phyloP scores from a whole-genome alignment of 2,888 invertebrate species.

The Microchrysa polita region DNA sequence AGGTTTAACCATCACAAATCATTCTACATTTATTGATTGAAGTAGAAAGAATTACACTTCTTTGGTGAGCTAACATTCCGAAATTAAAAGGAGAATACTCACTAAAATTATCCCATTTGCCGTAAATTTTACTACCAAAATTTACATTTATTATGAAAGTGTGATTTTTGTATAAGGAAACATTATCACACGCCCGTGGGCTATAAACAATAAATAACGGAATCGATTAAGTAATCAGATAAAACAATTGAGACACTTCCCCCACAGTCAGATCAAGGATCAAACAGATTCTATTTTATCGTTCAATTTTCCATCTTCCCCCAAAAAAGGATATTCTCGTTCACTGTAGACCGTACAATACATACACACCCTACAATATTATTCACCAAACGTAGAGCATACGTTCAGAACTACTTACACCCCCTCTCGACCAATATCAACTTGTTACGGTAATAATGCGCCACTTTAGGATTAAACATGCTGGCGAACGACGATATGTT shows the following conservation, averaged over 20 bases:
- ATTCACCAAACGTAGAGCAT: constrained; percentile 2
- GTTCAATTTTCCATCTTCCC: constrained; percentile 14
- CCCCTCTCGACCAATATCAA: constrained; percentile 12
- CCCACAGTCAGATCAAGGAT: constrained; percentile 25
- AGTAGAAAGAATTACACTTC: too few species aligned
- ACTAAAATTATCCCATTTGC: too few species aligned
- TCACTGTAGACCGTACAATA: too few species aligned
- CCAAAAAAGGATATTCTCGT: not conserved
- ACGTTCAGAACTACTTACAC: constrained; percentile 2
- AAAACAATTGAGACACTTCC: constrained; percentile 15
- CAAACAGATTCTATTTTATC: constrained; percentile 36
- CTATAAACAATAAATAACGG: constrained; percentile 12
- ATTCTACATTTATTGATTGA: too few species aligned
- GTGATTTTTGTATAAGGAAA: too few species aligned
- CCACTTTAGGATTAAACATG: constrained; percentile 42
- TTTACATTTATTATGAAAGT: too few species aligned
- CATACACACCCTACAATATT: constrained; percentile 23
- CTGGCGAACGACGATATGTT: constrained; percentile 42
- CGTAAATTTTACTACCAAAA: too few species aligned
- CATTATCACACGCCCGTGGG: not conserved
- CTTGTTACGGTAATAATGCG: constrained; percentile 36
- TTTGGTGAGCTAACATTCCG: too few species aligned
- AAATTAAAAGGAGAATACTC: too few species aligned
- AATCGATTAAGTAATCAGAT: constrained; percentile 34
- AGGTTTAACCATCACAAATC: too few species aligned